Evolutionary conservation across 2,113 vertebrate species (phyloP), one percentile per base, ranked within the genome.

Genomic region (Nesoenas mayeri): DNA sequence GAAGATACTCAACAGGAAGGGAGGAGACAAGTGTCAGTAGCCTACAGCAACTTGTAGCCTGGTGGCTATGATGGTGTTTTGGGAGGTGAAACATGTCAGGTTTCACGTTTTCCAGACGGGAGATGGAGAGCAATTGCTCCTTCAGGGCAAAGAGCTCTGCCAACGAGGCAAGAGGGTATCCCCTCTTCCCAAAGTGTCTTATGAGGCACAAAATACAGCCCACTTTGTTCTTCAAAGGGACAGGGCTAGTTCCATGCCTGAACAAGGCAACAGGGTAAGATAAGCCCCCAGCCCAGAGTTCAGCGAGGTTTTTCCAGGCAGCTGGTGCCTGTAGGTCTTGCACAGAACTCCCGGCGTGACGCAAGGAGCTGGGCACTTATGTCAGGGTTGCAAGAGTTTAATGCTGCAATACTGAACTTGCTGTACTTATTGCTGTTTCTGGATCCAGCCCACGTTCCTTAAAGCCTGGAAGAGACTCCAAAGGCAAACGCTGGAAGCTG

Each of bases 1-100:
- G 26, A 92, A 81, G n/a, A 65, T 36, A 91, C 50, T n/a, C 36
- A 51, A 71, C 69, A 96, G 87, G 89, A 93, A 93, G 83, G 93
- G 73, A 92, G 89, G 83, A 86, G 42, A 66, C 62, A 83, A 80
- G 51, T 26, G 60, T 58, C 36, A 91, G 51, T 18, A 79, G 40
- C 62, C 57, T 67, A 58, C 47, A 51, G 34, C 77, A 61, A 65
- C 25, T 26, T 36, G 31, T 12, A 61, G 72, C 54, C 36, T 73
- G 56, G 67, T 48, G 75, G 58, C 28, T 20, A 11, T 4, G 13
- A 38, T 36, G 26, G 34, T 67, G 20, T 62, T 85, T 19, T 6
- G 36, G 54, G 75, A 80, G 82, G 47, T 70, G 54, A 77, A 66
- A 88, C 34, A 57, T 2, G 4, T 6, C 65, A 11, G 26, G 18